Percentiles rank a stretch among this genome's conserved stretches.
These are phyloP conservation scores for Baryphthengus martii DNA, from an alignment of 2,113 vertebrate genomes.

Conservation along the genomic window DNA sequence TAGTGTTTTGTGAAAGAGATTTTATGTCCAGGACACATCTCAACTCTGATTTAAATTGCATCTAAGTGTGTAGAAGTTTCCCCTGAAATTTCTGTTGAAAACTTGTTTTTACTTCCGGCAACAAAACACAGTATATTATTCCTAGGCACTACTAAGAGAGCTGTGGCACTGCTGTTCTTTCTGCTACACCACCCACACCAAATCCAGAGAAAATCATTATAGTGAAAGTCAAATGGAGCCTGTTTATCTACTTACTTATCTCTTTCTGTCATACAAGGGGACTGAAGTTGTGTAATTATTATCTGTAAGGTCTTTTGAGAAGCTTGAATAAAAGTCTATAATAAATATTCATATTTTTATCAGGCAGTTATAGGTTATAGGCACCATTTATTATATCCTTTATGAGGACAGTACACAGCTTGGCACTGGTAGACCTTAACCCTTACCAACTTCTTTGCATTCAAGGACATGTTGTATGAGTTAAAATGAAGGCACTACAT, in stretches of 20 bases:
- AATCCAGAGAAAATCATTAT: not conserved
- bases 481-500: not conserved
- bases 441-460: not conserved
- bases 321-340: not conserved
- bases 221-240: not conserved
- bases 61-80: not conserved
- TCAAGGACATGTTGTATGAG: not conserved
- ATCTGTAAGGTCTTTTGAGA: not conserved
- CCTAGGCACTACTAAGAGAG: not conserved
- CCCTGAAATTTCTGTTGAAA: not conserved
- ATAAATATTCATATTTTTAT: not conserved
- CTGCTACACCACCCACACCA: not conserved
- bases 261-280: not conserved
- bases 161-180: not conserved
- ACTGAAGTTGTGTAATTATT: not conserved
- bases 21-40: not conserved
- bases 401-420: not conserved
- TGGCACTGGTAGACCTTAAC: not conserved
- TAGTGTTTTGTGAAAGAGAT: not conserved
- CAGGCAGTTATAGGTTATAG: not conserved
- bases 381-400: not conserved
- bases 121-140: not conserved
- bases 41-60: not conserved
- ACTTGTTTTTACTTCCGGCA: not conserved
- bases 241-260: not conserved